Conservation (phyloP, 2,888 invertebrate species). For the Mongoloraphidia duomilia region DNA sequence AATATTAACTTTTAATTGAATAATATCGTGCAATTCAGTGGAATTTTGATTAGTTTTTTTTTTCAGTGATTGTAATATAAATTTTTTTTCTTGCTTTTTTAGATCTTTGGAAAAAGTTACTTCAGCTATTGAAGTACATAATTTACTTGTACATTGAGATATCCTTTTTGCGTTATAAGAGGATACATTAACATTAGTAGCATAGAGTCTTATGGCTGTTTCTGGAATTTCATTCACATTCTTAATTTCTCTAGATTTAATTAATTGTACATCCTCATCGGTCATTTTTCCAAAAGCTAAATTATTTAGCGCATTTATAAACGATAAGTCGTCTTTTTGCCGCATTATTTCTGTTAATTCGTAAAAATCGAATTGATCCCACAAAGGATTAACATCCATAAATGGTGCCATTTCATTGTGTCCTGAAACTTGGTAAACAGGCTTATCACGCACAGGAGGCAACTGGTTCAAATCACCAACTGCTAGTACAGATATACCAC, state of each 20-base stretch:
- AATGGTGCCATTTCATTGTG: no score
- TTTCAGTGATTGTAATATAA: neutral
- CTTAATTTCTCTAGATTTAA: slow-evolving; percentile 10
- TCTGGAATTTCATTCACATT: neutral
- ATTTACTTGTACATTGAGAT: neutral
- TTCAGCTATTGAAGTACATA: neutral
- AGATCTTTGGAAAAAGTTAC: neutral
- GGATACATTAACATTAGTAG: neutral
- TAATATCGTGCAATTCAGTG: neutral
- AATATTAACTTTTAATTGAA: neutral
- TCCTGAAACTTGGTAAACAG: slow-evolving; percentile 13
- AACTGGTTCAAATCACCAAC: no score
- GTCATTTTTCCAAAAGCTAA: slow-evolving; percentile 15
- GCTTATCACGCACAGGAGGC: slow-evolving; percentile 19
- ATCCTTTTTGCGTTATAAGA: neutral
- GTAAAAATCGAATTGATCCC: slow-evolving; percentile 16
- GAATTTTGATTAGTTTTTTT: neutral
- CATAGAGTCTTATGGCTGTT: neutral
- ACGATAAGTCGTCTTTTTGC: slow-evolving; percentile 18
- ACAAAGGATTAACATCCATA: slow-evolving; percentile 10
- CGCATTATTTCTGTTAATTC: slow-evolving; percentile 21
- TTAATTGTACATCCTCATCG: slow-evolving; percentile 12
- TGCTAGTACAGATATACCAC: slow-evolving; percentile 21
- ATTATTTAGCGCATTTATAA: slow-evolving; percentile 17
- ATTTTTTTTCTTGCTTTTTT: neutral